These are phyloP conservation scores for Kryphioiulus occultus DNA, from an alignment of 2,888 invertebrate genomes.

Conservation along the genomic window DNA sequence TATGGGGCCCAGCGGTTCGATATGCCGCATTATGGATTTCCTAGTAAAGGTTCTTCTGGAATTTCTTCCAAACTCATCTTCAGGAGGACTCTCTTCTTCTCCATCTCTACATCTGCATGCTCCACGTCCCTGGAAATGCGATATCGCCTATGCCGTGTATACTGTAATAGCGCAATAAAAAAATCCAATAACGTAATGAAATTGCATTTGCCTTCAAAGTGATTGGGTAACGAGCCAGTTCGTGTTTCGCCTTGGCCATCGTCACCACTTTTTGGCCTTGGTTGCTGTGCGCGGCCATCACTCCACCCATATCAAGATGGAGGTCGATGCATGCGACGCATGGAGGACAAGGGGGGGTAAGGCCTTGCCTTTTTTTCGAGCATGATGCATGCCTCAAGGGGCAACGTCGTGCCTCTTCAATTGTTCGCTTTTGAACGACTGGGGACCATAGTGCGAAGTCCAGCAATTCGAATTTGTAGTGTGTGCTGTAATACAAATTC, in stretches of 20 bases:
- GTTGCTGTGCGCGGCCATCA: conserved; percentile 36
- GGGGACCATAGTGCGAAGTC: background rate
- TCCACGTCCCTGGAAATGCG: background rate
- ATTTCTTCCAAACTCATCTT: background rate
- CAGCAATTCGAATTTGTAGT: too few species aligned
- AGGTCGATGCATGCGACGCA: conserved; percentile 18
- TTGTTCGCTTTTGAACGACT: background rate
- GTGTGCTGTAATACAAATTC: too few species aligned
- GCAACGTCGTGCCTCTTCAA: background rate
- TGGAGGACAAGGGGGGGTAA: background rate
- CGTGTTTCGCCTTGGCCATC: conserved; percentile 31
- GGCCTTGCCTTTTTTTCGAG: background rate
- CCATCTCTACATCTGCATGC: background rate
- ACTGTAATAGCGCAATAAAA: conserved; percentile 21
- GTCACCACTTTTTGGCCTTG: conserved; percentile 29
- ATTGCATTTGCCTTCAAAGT: conserved; percentile 32
- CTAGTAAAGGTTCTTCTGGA: background rate
- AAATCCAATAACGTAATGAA: conserved; percentile 29
- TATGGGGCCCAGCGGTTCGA: background rate
- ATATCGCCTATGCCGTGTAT: background rate
- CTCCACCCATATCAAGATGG: conserved; percentile 39
- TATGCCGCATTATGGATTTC: conserved; percentile 28
- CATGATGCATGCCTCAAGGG: background rate
- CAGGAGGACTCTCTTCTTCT: background rate
- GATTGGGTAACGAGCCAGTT: background rate